A percentile compares a stretch with the other conserved stretches of the same genome.
Evolutionary conservation across 2,113 vertebrate genomes (phyloP).

Genomic region (Cottus gobio): DNA sequence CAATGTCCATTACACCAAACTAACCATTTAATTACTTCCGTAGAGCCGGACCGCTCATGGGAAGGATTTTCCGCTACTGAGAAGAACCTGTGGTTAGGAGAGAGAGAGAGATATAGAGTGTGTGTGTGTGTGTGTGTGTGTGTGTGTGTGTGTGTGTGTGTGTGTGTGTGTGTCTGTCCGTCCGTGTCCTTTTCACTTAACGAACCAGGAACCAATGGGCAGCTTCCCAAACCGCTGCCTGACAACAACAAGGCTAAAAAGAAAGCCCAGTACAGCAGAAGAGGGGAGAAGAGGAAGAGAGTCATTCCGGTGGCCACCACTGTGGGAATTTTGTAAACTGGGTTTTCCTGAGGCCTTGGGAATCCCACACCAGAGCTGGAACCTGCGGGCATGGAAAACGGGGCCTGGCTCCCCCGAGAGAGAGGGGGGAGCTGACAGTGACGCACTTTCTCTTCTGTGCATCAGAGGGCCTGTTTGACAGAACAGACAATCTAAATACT

Average conservation of each 20-base stretch:
- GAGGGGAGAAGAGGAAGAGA: conserved; percentile 70
- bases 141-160: not conserved
- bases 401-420: conserved; percentile 56
- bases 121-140: not conserved
- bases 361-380: conserved; percentile 80
- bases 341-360: conserved; percentile 81
- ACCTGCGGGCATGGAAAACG: conserved; percentile 80
- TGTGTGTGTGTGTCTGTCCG: not conserved
- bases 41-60: conserved; percentile 67
- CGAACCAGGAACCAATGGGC: conserved; percentile 69
- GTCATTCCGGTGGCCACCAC: conserved; percentile 74
- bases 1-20: conserved; percentile 81
- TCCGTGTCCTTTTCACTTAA: conserved; percentile 44
- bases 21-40: conserved; percentile 82
- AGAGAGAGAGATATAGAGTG: not conserved
- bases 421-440: conserved; percentile 46
- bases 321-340: conserved; percentile 85
- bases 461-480: not conserved
- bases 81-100: conserved; percentile 53
- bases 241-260: conserved; percentile 74
- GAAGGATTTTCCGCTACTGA: conserved; percentile 78
- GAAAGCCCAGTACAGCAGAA: conserved; percentile 64
- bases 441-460: conserved; percentile 43
- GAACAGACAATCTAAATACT: not conserved
- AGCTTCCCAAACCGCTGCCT: conserved; percentile 77